phyloP scores from a whole-genome alignment of 2,888 invertebrate species.

The Acrobasis consociella region DNA sequence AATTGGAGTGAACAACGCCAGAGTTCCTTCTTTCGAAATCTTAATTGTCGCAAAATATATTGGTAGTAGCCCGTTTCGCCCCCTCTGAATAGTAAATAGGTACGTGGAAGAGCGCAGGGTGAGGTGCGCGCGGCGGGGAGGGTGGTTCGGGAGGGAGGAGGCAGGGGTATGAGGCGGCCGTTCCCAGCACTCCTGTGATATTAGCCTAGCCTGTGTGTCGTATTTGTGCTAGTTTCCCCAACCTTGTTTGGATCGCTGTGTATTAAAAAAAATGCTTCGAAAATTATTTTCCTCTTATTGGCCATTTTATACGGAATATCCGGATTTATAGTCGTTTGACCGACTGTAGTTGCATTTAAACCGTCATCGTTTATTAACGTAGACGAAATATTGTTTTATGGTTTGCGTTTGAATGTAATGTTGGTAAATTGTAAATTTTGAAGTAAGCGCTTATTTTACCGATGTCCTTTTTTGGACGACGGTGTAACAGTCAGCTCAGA shows the following conservation, averaged over 20 bases:
- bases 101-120: conserved; percentile 51
- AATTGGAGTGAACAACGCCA: conserved; percentile 54
- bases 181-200: conserved; percentile 83
- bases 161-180: conserved; percentile 53
- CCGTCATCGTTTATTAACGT: conserved; percentile 47
- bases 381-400: conserved; percentile 56
- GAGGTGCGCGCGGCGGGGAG: conserved; percentile 33
- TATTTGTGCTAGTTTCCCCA: conserved; percentile 80
- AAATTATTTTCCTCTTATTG: conserved; percentile 61
- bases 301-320: conserved; percentile 73
- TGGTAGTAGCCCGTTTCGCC: conserved; percentile 71
- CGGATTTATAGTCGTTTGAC: conserved; percentile 66
- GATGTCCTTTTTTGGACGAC: conserved; percentile 52
- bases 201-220: conserved; percentile 82
- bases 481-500: conserved; percentile 38
- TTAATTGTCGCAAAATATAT: conserved; percentile 80
- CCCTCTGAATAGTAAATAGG: conserved; percentile 79
- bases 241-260: conserved; percentile 69
- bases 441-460: conserved; percentile 58
- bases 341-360: conserved; percentile 64
- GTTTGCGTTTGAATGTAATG: conserved; percentile 67
- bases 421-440: conserved; percentile 56
- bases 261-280: conserved; percentile 65
- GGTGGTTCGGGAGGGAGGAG: conserved; percentile 33
- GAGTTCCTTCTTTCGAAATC: conserved; percentile 70